phyloP scores from a whole-genome alignment of 2,113 vertebrate species.

The Pachypanchax playfairii region DNA sequence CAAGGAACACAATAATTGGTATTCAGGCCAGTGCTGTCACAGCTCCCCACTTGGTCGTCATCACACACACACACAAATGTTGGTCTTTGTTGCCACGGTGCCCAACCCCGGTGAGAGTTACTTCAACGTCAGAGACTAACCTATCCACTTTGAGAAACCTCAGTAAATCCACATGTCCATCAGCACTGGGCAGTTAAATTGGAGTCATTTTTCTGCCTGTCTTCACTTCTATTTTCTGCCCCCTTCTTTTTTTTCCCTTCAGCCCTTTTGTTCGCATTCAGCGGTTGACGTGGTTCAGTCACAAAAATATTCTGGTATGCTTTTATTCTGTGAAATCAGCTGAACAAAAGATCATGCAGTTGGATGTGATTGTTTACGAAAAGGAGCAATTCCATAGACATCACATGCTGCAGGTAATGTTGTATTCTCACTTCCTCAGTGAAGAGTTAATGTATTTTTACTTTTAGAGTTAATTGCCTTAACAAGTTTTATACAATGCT shows the following conservation, averaged over 20 bases:
- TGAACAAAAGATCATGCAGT: neutral
- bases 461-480: neutral
- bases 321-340: conserved; percentile 4
- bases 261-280: conserved; percentile 15
- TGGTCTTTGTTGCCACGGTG: conserved; percentile 48
- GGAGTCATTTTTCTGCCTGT: conserved; percentile 17
- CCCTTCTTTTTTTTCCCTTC: conserved; percentile 3
- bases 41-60: conserved; percentile 57
- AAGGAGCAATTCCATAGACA: neutral
- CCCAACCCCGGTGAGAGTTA: conserved; percentile 40
- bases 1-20: conserved; percentile 72
- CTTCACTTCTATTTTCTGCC: conserved; percentile 16
- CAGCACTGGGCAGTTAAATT: conserved; percentile 36
- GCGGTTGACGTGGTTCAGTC: conserved; percentile 16
- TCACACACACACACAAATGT: conserved; percentile 7
- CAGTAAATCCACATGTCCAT: conserved; percentile 46
- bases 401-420: neutral
- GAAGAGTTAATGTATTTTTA: conserved; percentile 2
- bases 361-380: neutral
- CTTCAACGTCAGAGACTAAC: conserved; percentile 41
- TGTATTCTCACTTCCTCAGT: neutral
- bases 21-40: conserved; percentile 63
- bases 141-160: conserved; percentile 35
- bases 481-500: neutral
- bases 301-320: conserved; percentile 1